A percentile compares a stretch with the other conserved stretches of the same genome.
These are phyloP conservation scores for Gobio occitaniae DNA, from an alignment of 2,797 vertebrate species.

Conservation along the genomic window DNA sequence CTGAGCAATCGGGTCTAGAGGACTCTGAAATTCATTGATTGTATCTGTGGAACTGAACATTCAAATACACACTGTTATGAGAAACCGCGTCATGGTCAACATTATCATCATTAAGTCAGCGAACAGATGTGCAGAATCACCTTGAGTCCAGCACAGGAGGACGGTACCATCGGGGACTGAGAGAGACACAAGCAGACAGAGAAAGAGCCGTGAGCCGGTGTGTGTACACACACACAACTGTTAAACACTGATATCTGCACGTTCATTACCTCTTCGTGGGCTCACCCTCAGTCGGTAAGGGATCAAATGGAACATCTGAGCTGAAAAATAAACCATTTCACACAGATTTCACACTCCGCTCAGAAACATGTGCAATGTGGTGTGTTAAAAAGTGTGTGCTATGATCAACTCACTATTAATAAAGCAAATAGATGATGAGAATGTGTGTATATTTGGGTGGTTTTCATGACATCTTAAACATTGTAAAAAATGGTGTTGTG, in stretches of 20 bases:
- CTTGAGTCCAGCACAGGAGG: slow-evolving; percentile 31
- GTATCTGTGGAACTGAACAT: slow-evolving; percentile 10
- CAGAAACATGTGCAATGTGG: slow-evolving; percentile 68
- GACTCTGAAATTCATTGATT: not conserved
- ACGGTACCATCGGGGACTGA: slow-evolving; percentile 63
- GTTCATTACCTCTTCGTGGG: slow-evolving; percentile 81
- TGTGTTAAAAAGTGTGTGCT: too few relatives aligned
- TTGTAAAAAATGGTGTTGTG: too few relatives aligned
- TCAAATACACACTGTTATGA: not conserved
- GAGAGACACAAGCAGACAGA: slow-evolving; percentile 69
- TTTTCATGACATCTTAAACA: not conserved
- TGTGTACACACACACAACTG: slow-evolving; percentile 72
- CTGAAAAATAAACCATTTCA: slow-evolving; percentile 81
- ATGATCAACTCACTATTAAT: not conserved
- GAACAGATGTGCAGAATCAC: slow-evolving; percentile 26
- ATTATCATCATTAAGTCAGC: not conserved
- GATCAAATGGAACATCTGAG: slow-evolving; percentile 80
- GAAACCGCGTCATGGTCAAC: not conserved
- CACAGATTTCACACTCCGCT: slow-evolving; percentile 80
- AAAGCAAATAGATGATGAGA: not conserved
- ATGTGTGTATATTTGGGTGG: not conserved
- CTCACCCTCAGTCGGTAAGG: slow-evolving; percentile 75
- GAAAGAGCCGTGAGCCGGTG: slow-evolving; percentile 71
- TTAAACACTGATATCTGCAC: slow-evolving; percentile 70
- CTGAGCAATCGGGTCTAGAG: not conserved